Evolutionary conservation across 2,797 vertebrate genomes (phyloP).

Genomic region (Urophycis tenuis): DNA sequence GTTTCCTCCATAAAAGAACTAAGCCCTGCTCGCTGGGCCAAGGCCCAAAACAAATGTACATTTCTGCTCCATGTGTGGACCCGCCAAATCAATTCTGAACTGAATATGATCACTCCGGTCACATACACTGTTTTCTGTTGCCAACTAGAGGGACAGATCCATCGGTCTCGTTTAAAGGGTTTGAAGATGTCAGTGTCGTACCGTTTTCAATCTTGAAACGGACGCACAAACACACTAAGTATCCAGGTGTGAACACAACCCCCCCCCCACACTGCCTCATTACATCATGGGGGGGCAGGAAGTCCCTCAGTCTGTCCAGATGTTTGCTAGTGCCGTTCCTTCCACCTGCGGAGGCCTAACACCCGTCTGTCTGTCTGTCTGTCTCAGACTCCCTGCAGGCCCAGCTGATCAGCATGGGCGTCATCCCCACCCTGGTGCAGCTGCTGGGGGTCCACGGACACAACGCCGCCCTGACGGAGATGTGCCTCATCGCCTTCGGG

Average conservation of each 20-base stretch:
- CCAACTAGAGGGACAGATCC: no score
- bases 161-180: no score
- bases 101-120: no score
- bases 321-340: not conserved
- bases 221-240: not conserved
- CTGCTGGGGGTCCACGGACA: constrained; percentile 91
- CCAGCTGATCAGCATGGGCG: constrained; percentile 96
- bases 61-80: not conserved
- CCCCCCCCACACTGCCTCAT: not conserved
- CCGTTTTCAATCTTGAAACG: not conserved
- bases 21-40: not conserved
- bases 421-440: constrained; percentile 95
- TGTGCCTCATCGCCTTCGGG: constrained; percentile 98
- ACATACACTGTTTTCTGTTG: no score
- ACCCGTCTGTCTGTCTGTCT: constrained; percentile 3
- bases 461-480: constrained; percentile 92
- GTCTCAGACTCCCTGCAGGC: constrained; percentile 88
- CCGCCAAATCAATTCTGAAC: not conserved
- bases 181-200: no score
- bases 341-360: not conserved
- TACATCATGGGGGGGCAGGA: not conserved
- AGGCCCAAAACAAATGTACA: not conserved
- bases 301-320: not conserved
- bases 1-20: not conserved
- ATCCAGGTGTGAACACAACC: not conserved